Conservation (phyloP, 2,888 invertebrate species). For the Opisthograptis luteolata region DNA sequence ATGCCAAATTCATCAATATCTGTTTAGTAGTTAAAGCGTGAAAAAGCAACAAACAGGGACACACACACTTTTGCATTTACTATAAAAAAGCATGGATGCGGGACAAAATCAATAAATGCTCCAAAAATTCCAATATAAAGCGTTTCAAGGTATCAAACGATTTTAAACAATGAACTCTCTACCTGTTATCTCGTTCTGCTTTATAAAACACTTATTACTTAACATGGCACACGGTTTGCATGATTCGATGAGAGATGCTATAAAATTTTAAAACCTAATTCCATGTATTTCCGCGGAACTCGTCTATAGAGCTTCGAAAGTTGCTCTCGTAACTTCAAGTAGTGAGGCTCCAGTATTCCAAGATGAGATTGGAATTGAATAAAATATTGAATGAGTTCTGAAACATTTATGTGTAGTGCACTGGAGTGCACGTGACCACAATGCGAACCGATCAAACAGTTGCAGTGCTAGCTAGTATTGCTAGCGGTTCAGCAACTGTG, state of each 20-base stretch:
- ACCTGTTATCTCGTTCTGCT: no score
- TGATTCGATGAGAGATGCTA: conserved; percentile 17
- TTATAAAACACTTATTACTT: background rate
- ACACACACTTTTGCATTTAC: no score
- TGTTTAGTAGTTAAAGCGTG: no score
- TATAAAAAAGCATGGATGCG: no score
- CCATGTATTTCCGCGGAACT: conserved; percentile 23
- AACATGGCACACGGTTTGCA: conserved; percentile 1
- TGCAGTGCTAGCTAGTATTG: conserved; percentile 24
- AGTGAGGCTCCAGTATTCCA: conserved; percentile 29
- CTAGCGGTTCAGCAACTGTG: conserved; percentile 26
- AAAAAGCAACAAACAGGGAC: no score
- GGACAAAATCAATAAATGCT: no score
- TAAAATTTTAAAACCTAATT: conserved; percentile 26
- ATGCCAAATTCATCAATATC: no score
- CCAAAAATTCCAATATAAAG: no score
- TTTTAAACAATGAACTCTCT: no score
- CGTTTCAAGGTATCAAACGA: no score
- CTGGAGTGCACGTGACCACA: conserved; percentile 33
- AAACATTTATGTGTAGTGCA: conserved; percentile 36
- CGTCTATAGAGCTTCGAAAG: conserved; percentile 28
- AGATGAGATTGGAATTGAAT: conserved; percentile 40
- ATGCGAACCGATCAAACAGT: conserved; percentile 24
- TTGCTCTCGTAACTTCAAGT: conserved; percentile 35
- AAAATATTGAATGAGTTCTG: conserved; percentile 39